Evolutionary conservation across 2,888 invertebrate species (phyloP).

Genomic region (Byasa hedistus): DNA sequence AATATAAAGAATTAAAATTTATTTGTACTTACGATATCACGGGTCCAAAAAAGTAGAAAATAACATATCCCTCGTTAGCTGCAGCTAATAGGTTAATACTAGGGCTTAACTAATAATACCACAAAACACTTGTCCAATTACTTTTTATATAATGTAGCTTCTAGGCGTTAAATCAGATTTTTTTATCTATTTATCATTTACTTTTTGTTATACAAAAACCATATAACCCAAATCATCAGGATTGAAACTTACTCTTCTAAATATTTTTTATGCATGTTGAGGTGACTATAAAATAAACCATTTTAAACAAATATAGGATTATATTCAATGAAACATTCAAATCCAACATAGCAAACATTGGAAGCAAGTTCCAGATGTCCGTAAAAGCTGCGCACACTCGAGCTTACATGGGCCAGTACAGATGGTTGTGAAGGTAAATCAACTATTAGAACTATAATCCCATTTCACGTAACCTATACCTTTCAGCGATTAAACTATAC

Average conservation of each 20-base stretch:
- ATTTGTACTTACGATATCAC: too few relatives aligned
- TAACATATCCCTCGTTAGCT: too few relatives aligned
- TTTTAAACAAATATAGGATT: conserved; percentile 79
- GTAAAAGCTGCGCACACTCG: conserved; percentile 55
- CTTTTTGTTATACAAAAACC: neutral
- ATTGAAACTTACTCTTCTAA: neutral
- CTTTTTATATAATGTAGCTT: too few relatives aligned
- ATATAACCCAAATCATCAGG: neutral
- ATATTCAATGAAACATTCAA: conserved; percentile 78
- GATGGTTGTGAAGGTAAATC: conserved; percentile 49
- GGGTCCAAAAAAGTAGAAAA: too few relatives aligned
- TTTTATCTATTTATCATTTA: neutral
- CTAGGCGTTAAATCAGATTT: too few relatives aligned
- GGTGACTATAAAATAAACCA: conserved; percentile 62
- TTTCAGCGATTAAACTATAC: conserved; percentile 63
- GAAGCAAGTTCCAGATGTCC: conserved; percentile 55
- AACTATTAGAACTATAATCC: conserved; percentile 67
- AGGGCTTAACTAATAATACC: too few relatives aligned
- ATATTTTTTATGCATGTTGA: neutral
- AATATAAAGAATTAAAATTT: too few relatives aligned
- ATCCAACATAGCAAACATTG: conserved; percentile 70
- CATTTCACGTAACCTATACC: conserved; percentile 59
- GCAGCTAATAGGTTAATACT: too few relatives aligned
- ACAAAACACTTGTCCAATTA: too few relatives aligned
- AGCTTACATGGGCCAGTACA: conserved; percentile 45